These are phyloP conservation scores for Didymodactylos carnosus DNA, from an alignment of 2,888 invertebrate genomes.

Conservation along the genomic window DNA sequence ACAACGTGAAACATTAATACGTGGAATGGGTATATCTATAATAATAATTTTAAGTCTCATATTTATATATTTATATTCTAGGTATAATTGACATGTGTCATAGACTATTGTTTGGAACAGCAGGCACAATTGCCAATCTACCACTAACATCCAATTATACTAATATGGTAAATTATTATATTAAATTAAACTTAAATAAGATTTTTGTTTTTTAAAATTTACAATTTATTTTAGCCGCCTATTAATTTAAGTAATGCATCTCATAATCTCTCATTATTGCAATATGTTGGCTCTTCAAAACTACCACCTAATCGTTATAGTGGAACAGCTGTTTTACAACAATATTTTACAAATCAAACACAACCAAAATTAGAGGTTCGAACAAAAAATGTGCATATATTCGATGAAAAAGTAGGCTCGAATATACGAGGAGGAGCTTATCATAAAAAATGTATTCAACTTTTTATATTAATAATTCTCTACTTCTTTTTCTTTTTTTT, in stretches of 20 bases:
- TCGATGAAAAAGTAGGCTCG: not conserved
- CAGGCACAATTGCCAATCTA: conserved; percentile 1
- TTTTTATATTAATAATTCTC: not conserved
- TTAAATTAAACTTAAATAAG: not conserved
- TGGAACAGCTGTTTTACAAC: not conserved
- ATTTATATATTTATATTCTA: not conserved
- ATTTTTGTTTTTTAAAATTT: not conserved
- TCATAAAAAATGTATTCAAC: not conserved
- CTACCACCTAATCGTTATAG: not conserved
- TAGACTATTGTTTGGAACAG: conserved; percentile 2
- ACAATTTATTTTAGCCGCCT: not conserved
- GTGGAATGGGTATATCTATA: conserved; percentile 32
- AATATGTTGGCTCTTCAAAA: not conserved
- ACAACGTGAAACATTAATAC: conserved; percentile 33
- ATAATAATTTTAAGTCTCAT: conserved; percentile 19
- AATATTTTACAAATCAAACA: not conserved
- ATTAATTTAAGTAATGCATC: not conserved
- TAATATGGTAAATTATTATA: not conserved
- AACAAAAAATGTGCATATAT: not conserved
- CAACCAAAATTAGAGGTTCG: not conserved
- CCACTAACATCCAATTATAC: not conserved
- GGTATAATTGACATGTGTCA: conserved; percentile 6
- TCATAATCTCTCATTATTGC: not conserved
- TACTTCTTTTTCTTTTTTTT: not conserved
- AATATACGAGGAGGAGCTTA: not conserved